Evolutionary conservation across 2,888 invertebrate species (phyloP).

Genomic region (Sinhomidia bicolor): DNA sequence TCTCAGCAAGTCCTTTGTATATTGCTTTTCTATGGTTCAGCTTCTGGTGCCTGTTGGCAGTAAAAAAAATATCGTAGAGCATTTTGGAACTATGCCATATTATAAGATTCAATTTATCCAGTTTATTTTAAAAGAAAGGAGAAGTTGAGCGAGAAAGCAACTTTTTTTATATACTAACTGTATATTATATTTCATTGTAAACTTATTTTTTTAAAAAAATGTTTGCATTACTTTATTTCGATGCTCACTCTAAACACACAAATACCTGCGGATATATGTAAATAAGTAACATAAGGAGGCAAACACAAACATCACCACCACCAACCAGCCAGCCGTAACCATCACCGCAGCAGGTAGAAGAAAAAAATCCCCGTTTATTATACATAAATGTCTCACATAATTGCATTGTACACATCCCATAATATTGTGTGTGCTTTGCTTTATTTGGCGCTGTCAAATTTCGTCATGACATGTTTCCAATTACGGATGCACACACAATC

Average conservation of each 20-base stretch:
- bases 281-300: not conserved
- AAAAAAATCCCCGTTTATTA: too few species aligned
- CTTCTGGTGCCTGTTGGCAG: not conserved
- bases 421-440: not conserved
- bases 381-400: too few species aligned
- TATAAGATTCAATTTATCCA: too few species aligned
- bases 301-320: not conserved
- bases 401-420: not conserved
- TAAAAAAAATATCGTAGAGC: too few species aligned
- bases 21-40: too few species aligned
- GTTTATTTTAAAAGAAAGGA: too few species aligned
- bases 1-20: not conserved
- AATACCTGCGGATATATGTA: too few species aligned
- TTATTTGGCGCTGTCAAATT: slow-evolving; percentile 15
- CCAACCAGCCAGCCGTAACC: too few species aligned
- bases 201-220: not conserved
- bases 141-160: not conserved
- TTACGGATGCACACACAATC: slow-evolving; percentile 14
- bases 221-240: not conserved
- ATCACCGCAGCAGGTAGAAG: too few species aligned
- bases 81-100: too few species aligned
- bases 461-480: slow-evolving; percentile 23
- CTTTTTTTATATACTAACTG: too few species aligned
- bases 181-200: not conserved
- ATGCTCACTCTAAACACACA: not conserved